Evolutionary conservation across 2,888 invertebrate species (phyloP).

Genomic region (Alloplasta piceator): DNA sequence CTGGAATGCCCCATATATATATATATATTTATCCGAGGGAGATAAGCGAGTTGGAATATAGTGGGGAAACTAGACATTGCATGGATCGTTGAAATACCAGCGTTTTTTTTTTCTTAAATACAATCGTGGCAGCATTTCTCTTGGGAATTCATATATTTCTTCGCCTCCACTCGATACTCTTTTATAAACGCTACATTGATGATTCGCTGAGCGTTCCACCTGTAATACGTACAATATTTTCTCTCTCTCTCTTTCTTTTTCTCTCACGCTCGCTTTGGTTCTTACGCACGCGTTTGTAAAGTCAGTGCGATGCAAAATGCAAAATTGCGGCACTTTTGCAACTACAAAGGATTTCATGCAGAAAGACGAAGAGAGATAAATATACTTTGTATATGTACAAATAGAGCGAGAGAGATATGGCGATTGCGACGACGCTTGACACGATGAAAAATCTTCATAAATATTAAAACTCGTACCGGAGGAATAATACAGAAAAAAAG

Average conservation of each 20-base stretch:
- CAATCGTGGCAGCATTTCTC: constrained; percentile 33
- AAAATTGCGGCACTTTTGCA: constrained; percentile 70
- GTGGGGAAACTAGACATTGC: constrained; percentile 53
- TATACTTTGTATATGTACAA: background rate
- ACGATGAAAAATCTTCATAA: constrained; percentile 72
- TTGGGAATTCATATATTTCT: constrained; percentile 58
- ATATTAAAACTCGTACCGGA: constrained; percentile 65
- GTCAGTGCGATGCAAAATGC: constrained; percentile 62
- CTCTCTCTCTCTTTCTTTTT: background rate
- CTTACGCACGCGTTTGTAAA: constrained; percentile 62
- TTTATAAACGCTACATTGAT: constrained; percentile 68
- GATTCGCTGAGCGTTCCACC: constrained; percentile 60
- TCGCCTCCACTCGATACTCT: constrained; percentile 46
- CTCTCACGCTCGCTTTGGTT: constrained; percentile 21
- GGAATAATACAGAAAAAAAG: constrained; percentile 66
- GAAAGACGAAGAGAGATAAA: constrained; percentile 46
- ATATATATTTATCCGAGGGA: constrained; percentile 42
- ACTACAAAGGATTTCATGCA: constrained; percentile 69
- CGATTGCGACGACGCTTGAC: constrained; percentile 51
- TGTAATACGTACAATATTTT: background rate
- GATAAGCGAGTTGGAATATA: constrained; percentile 48
- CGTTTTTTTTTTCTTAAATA: constrained; percentile 34
- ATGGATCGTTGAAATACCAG: constrained; percentile 53
- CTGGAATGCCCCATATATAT: no score
- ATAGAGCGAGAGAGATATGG: constrained; percentile 12